Conservation (phyloP, 2,888 invertebrate species). For the Phyto melanocephala region DNA sequence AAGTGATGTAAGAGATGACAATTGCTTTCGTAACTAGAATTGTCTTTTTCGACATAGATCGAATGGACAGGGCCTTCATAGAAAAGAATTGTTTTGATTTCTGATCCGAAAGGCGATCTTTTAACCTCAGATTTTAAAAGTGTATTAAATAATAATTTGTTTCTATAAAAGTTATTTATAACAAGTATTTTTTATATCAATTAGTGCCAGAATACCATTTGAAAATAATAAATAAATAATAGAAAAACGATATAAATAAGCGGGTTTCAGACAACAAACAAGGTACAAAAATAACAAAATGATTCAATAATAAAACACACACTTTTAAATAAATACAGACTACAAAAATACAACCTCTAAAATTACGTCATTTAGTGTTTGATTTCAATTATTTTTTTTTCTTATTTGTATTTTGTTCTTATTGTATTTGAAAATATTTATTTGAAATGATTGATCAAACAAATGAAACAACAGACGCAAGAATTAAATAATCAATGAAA, state of each 20-base stretch:
- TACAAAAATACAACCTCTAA: constrained; percentile 2
- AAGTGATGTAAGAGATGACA: no score
- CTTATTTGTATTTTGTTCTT: no score
- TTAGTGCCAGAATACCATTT: neutral
- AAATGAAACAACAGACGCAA: constrained; percentile 8
- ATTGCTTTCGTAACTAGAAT: no score
- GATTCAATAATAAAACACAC: constrained; percentile 18
- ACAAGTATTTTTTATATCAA: constrained; percentile 37
- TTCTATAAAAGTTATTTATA: neutral
- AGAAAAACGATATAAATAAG: neutral
- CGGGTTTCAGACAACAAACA: neutral
- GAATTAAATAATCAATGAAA: neutral
- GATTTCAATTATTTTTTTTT: neutral
- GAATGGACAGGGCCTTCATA: no score
- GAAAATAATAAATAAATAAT: constrained; percentile 7
- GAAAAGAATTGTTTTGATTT: no score
- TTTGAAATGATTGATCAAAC: constrained; percentile 26
- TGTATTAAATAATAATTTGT: neutral
- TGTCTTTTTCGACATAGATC: no score
- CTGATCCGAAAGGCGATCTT: no score
- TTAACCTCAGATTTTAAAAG: neutral
- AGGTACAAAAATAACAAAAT: constrained; percentile 8
- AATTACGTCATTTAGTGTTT: constrained; percentile 44
- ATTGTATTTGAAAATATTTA: no score
- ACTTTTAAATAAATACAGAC: neutral